These are phyloP conservation scores for Sinodicranocentrus sp. DNA, from an alignment of 2,888 invertebrate species.

Conservation along the genomic window DNA sequence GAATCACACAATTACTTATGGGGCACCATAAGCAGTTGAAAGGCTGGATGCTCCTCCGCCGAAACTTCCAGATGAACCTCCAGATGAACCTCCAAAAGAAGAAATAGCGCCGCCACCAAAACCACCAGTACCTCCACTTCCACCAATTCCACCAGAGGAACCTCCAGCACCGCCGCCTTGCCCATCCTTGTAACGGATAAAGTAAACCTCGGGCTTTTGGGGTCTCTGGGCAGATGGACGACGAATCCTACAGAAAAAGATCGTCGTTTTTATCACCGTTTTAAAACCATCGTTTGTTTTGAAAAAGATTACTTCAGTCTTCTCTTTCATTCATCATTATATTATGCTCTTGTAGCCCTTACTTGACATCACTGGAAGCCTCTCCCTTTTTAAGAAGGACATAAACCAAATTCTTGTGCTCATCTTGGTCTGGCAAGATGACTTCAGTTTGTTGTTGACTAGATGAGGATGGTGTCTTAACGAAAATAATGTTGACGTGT, in stretches of 20 bases:
- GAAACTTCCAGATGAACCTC: constrained; percentile 10
- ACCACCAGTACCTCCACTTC: constrained; percentile 34
- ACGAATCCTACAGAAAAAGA: constrained; percentile 27
- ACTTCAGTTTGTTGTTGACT: constrained; percentile 57
- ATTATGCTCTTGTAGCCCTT: background rate
- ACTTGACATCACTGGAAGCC: constrained; percentile 46
- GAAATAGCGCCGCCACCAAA: constrained; percentile 4
- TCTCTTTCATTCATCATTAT: constrained; percentile 14
- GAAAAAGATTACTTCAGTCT: constrained; percentile 38
- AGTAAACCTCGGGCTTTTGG: constrained; percentile 52
- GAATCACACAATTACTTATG: constrained; percentile 18
- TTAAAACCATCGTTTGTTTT: background rate
- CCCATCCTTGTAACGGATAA: constrained; percentile 66
- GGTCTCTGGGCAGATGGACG: constrained; percentile 55
- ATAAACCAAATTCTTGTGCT: constrained; percentile 59
- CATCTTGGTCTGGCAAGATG: constrained; percentile 55
- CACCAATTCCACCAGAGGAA: constrained; percentile 26
- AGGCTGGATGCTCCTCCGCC: constrained; percentile 18
- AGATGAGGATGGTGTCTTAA: constrained; percentile 52
- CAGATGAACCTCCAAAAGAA: constrained; percentile 12
- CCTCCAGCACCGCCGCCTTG: constrained; percentile 20
- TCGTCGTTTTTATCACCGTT: too few relatives aligned
- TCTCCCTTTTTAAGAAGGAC: constrained; percentile 60
- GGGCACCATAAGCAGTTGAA: constrained; percentile 56
- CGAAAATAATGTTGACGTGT: constrained; percentile 62